These are phyloP conservation scores for Platycheirus albimanus DNA, from an alignment of 2,888 invertebrate genomes.

Conservation along the genomic window DNA sequence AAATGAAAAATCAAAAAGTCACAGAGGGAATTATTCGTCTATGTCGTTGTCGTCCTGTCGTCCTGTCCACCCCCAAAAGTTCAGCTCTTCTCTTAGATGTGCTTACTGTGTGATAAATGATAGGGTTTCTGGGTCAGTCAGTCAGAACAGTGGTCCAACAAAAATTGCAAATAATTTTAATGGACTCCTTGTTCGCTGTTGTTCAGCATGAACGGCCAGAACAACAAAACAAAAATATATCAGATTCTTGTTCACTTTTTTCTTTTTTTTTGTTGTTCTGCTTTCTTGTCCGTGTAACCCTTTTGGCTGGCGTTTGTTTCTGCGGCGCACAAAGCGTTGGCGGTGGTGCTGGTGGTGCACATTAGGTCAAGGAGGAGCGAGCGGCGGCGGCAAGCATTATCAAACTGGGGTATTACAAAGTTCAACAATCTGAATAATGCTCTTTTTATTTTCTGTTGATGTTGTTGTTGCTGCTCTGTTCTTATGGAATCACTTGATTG, in stretches of 20 bases:
- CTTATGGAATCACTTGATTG: constrained; percentile 42
- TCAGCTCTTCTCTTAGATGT: constrained; percentile 5
- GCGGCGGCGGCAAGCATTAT: constrained; percentile 34
- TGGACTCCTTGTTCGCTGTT: constrained; percentile 64
- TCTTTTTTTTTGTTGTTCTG: not conserved
- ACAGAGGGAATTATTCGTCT: constrained; percentile 21
- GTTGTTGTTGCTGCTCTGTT: constrained; percentile 31
- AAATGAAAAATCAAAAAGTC: constrained; percentile 15
- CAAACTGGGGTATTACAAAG: constrained; percentile 68
- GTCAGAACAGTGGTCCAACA: constrained; percentile 49
- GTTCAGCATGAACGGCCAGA: constrained; percentile 36
- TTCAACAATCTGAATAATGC: constrained; percentile 69
- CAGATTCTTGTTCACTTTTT: constrained; percentile 20
- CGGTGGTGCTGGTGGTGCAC: constrained; percentile 9
- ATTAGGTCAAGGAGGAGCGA: constrained; percentile 62
- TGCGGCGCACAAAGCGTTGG: too few relatives aligned
- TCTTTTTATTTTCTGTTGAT: constrained; percentile 41
- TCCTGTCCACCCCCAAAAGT: not conserved
- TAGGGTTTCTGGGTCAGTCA: constrained; percentile 62
- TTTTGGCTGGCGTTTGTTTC: constrained; percentile 26
- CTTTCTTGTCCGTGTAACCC: constrained; percentile 33
- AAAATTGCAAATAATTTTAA: constrained; percentile 67
- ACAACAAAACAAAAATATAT: constrained; percentile 42
- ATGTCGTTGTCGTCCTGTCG: too few relatives aligned
- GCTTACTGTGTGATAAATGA: constrained; percentile 56